Conservation (phyloP, 2,113 vertebrate genomes). For the Zingel zingel region DNA sequence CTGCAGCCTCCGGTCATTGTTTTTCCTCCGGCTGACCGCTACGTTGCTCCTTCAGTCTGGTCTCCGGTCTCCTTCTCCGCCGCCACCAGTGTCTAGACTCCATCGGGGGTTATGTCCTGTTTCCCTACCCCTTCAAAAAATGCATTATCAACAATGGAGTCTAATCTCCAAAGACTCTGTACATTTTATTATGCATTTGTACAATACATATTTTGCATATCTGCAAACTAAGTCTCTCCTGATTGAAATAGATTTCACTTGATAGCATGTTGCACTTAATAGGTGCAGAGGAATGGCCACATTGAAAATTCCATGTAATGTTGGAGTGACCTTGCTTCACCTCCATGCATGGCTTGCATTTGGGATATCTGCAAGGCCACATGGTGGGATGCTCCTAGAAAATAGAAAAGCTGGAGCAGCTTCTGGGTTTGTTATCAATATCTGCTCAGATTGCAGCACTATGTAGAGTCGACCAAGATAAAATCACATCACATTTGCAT, state of each 20-base stretch:
- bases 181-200: no score
- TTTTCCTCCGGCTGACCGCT: no score
- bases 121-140: no score
- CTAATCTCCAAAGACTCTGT: no score
- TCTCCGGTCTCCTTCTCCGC: no score
- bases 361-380: conserved; percentile 49
- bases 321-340: conserved; percentile 58
- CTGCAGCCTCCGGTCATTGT: no score
- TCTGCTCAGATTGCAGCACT: background rate
- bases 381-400: conserved; percentile 18
- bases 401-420: conserved; percentile 5
- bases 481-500: conserved; percentile 19
- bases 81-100: no score
- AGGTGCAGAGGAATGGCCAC: background rate
- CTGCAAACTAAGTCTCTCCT: no score
- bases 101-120: no score
- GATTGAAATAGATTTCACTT: conserved; percentile 20
- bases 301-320: conserved; percentile 45
- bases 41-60: no score
- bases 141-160: no score
- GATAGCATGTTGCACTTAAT: conserved; percentile 35
- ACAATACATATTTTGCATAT: no score
- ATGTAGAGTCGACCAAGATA: background rate
- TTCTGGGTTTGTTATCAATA: conserved; percentile 19
- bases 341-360: conserved; percentile 43